phyloP scores from a whole-genome alignment of 2,888 invertebrate genomes.

The Mesorhabditis belari region DNA sequence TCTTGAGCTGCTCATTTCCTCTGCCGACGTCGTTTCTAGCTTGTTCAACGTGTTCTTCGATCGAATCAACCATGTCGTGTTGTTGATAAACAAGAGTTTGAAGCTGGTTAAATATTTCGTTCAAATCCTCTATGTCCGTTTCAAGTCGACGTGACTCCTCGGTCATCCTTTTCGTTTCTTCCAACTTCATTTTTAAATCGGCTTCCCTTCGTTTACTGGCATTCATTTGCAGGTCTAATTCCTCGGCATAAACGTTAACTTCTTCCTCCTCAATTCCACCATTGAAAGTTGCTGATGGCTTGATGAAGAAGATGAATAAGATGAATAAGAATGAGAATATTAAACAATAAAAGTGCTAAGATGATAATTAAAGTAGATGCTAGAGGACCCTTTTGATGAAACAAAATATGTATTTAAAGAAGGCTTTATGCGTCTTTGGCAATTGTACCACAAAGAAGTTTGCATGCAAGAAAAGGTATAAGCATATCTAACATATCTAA shows the following conservation, averaged over 20 bases:
- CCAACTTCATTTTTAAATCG: background rate
- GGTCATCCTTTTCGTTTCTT: background rate
- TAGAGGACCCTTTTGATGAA: too few species aligned
- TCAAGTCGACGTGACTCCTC: background rate
- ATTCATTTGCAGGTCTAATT: background rate
- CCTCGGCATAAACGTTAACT: conserved; percentile 22
- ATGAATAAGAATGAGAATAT: too few species aligned
- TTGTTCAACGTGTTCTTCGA: conserved; percentile 47
- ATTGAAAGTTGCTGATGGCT: too few species aligned
- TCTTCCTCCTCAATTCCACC: too few species aligned
- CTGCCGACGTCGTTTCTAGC: conserved; percentile 34
- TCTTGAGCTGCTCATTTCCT: conserved; percentile 41
- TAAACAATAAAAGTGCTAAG: too few species aligned
- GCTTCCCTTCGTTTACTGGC: background rate
- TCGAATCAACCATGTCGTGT: conserved; percentile 46
- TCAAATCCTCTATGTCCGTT: conserved; percentile 42
- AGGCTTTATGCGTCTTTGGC: too few species aligned
- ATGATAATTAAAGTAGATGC: too few species aligned
- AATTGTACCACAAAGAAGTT: too few species aligned
- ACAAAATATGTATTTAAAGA: too few species aligned
- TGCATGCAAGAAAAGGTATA: too few species aligned
- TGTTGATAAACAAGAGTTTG: conserved; percentile 35
- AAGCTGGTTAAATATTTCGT: conserved; percentile 42
- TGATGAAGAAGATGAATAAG: too few species aligned
- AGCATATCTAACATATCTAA: too few species aligned